Evolutionary conservation across 2,888 invertebrate species (phyloP).

Genomic region (Heliconius ismenius): DNA sequence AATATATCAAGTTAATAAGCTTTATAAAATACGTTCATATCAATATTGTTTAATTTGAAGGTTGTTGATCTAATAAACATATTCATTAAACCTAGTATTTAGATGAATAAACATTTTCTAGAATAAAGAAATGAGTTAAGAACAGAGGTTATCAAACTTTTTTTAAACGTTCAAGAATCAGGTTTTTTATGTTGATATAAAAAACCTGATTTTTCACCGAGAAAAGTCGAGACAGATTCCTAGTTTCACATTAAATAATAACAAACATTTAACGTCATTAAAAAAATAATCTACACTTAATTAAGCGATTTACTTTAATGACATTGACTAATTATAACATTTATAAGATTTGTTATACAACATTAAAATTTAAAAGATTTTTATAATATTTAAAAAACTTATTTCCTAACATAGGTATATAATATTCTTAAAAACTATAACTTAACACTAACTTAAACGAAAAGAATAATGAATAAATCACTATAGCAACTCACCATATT

Average conservation of each 20-base stretch:
- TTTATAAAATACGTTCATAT: background rate
- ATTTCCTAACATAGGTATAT: background rate
- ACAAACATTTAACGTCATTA: background rate
- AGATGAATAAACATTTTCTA: background rate
- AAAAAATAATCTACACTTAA: background rate
- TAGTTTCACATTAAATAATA: background rate
- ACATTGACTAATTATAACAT: conserved; percentile 1
- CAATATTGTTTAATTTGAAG: background rate
- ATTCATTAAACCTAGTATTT: no score
- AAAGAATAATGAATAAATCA: background rate
- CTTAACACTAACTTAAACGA: background rate
- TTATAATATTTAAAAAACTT: background rate
- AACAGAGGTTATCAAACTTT: background rate
- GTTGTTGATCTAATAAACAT: background rate
- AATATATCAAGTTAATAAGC: background rate
- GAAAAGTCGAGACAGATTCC: background rate
- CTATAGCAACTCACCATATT: conserved; percentile 61
- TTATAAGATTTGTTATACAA: background rate
- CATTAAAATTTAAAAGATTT: background rate
- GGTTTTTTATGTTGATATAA: background rate
- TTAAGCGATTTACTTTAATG: background rate
- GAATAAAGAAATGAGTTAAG: background rate
- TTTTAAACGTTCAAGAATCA: no score
- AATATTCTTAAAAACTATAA: background rate
- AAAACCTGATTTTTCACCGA: background rate